phyloP scores from a whole-genome alignment of 2,888 invertebrate species.

The Dyspetes luteomarginatus region DNA sequence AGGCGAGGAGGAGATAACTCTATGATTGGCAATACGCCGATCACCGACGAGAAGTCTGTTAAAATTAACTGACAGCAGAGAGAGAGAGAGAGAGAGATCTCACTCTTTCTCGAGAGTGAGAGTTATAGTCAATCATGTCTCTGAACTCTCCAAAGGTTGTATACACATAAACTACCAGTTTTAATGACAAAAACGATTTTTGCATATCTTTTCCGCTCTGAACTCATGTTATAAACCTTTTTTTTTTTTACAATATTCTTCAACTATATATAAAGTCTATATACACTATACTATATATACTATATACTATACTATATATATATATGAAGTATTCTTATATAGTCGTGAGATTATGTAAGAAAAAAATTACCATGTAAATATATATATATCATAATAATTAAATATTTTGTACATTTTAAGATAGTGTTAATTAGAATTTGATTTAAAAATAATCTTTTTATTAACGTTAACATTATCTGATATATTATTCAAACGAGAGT shows the following conservation, averaged over 20 bases:
- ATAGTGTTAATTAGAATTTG: no score
- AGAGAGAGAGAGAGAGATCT: not conserved
- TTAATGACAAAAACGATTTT: conserved; percentile 38
- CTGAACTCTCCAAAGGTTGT: not conserved
- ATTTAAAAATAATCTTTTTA: not conserved
- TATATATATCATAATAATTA: no score
- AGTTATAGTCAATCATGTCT: conserved; percentile 13
- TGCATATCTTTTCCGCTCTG: not conserved
- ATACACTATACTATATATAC: no score
- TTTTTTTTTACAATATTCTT: conserved; percentile 5
- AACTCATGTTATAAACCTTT: conserved; percentile 6
- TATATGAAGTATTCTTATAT: no score
- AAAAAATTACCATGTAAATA: not conserved
- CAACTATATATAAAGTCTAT: not conserved
- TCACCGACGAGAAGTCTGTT: not conserved
- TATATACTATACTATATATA: no score
- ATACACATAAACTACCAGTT: not conserved
- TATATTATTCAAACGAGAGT: no score
- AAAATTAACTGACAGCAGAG: not conserved
- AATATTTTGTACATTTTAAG: no score
- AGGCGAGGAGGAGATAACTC: not conserved
- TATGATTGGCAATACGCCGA: not conserved
- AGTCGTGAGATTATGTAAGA: not conserved
- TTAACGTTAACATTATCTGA: no score
- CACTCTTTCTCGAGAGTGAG: no score